Conservation (phyloP, 2,888 invertebrate species). For the Nymphalis urticae region DNA sequence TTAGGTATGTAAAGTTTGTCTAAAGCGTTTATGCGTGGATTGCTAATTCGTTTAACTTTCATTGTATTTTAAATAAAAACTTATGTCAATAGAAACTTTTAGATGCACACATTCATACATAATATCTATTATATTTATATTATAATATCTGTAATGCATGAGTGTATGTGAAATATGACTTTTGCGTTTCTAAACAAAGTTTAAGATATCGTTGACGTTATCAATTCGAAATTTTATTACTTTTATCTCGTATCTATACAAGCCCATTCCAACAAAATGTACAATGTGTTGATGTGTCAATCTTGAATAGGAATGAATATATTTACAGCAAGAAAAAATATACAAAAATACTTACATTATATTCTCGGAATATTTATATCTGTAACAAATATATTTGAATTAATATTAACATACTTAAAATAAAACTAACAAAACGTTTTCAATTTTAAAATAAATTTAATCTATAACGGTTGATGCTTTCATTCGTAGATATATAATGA, state of each 20-base stretch:
- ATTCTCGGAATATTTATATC: slow-evolving; percentile 12
- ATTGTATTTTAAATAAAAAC: too few relatives aligned
- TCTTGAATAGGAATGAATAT: not conserved
- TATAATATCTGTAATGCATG: too few relatives aligned
- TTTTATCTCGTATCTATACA: not conserved
- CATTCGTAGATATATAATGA: too few relatives aligned
- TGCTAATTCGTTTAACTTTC: too few relatives aligned
- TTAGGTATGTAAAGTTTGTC: too few relatives aligned
- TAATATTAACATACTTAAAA: not conserved
- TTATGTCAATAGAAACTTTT: too few relatives aligned
- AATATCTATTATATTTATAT: too few relatives aligned
- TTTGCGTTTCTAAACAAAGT: not conserved
- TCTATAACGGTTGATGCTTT: too few relatives aligned
- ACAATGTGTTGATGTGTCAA: not conserved
- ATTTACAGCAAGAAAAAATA: not conserved
- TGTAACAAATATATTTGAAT: slow-evolving; percentile 20
- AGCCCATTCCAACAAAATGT: not conserved
- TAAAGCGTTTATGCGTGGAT: too few relatives aligned
- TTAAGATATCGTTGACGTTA: not conserved
- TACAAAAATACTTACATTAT: slow-evolving; percentile 23
- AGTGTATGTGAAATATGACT: not conserved
- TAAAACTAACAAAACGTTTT: not conserved
- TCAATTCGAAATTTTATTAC: not conserved
- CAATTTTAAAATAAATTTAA: too few relatives aligned
- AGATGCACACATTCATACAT: too few relatives aligned